These are phyloP conservation scores for Benthochromis sp. DNA, from an alignment of 2,113 vertebrate species.

Conservation along the genomic window DNA sequence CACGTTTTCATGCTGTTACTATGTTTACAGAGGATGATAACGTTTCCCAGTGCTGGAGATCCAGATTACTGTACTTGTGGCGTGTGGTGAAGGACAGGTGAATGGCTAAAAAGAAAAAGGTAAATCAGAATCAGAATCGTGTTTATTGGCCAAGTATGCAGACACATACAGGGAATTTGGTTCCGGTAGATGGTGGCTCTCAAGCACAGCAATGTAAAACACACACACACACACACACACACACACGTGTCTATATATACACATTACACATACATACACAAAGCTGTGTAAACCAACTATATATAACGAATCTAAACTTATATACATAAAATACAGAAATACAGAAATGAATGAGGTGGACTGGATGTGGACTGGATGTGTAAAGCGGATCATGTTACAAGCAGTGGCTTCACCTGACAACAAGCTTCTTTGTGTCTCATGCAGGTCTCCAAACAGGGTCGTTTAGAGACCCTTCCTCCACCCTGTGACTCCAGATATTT, in stretches of 20 bases:
- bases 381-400: neutral
- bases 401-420: neutral
- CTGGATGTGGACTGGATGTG: no score
- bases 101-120: neutral
- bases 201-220: no score
- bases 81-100: neutral
- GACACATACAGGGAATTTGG: no score
- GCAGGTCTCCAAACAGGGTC: slow-evolving; percentile 54
- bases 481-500: slow-evolving; percentile 73
- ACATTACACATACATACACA: no score
- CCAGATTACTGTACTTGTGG: neutral
- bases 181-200: no score
- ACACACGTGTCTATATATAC: no score
- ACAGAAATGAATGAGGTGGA: no score
- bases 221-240: no score
- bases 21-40: neutral
- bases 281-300: no score
- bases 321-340: no score
- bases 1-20: neutral
- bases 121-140: neutral
- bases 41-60: neutral
- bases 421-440: neutral
- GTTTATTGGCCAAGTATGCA: no score
- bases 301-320: no score
- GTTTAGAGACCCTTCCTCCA: slow-evolving; percentile 6